A percentile compares a stretch with the other conserved stretches of the same genome.
Conservation (phyloP, 2,797 vertebrate species). For the Tokudaia tokunoshimensis region DNA sequence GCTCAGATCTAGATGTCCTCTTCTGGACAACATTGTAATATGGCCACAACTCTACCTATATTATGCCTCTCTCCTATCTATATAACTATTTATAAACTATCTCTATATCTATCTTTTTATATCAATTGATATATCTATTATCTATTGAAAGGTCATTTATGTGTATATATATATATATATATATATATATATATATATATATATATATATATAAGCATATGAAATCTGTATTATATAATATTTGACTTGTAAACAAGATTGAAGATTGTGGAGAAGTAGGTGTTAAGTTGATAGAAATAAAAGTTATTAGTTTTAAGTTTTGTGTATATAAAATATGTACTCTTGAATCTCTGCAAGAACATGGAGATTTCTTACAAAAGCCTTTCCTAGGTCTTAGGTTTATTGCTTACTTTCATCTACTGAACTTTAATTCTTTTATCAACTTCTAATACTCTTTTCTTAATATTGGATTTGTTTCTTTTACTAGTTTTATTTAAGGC, state of each 20-base stretch:
- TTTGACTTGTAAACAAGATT: background rate
- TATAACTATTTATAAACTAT: background rate
- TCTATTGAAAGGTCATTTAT: background rate
- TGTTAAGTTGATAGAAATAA: background rate
- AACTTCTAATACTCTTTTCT: background rate
- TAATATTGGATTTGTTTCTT: background rate
- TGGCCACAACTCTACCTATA: background rate
- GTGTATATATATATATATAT: too few species aligned
- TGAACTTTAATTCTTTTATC: background rate
- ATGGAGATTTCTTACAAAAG: background rate
- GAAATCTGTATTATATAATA: background rate
- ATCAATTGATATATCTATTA: background rate
- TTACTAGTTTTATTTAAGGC: conserved; percentile 16
- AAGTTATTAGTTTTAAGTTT: background rate
- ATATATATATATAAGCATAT: background rate
- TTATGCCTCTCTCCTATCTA: background rate
- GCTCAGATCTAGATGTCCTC: background rate
- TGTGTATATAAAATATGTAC: background rate
- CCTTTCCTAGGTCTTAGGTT: background rate
- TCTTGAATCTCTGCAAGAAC: background rate
- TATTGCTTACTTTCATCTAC: background rate
- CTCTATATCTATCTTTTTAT: background rate
- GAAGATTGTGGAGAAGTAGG: background rate
- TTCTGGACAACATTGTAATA: background rate
- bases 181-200: too few species aligned